Percentiles rank a stretch among this genome's conserved stretches.
phyloP scores from a whole-genome alignment of 1,140 invertebrate genomes.

The Aricia agestis region DNA sequence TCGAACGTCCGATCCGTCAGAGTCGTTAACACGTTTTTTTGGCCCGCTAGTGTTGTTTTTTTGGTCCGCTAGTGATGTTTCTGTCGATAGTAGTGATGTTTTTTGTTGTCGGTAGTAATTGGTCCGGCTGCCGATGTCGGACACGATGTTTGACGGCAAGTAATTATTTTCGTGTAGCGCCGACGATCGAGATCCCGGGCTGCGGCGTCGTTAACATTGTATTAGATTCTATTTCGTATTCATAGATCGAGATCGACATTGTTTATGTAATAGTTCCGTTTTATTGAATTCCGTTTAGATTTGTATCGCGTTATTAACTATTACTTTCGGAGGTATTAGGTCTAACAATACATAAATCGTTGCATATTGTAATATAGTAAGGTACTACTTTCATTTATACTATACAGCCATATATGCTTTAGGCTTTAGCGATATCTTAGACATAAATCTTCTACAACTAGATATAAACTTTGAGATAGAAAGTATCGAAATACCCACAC shows the following conservation, averaged over 20 bases:
- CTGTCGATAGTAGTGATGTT: constrained; percentile 34
- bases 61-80: constrained; percentile 40
- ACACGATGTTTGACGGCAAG: constrained; percentile 63
- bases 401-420: no score
- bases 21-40: constrained; percentile 66
- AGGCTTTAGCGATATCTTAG: no score
- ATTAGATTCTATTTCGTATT: constrained; percentile 28
- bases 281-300: constrained; percentile 22
- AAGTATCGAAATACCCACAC: no score
- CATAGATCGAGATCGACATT: constrained; percentile 11
- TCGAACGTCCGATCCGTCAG: constrained; percentile 66
- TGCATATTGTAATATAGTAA: no score
- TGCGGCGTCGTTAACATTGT: constrained; percentile 46
- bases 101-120: constrained; percentile 62
- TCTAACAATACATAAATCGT: no score
- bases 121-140: constrained; percentile 63
- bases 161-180: constrained; percentile 73
- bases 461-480: no score
- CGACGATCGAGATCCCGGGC: constrained; percentile 52
- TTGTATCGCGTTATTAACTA: background rate
- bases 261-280: constrained; percentile 40
- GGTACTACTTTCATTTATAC: no score
- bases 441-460: no score
- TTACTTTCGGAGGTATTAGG: background rate
- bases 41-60: constrained; percentile 47